These are phyloP conservation scores for Isotomurus palustris DNA, from an alignment of 2,888 invertebrate genomes.

Conservation along the genomic window DNA sequence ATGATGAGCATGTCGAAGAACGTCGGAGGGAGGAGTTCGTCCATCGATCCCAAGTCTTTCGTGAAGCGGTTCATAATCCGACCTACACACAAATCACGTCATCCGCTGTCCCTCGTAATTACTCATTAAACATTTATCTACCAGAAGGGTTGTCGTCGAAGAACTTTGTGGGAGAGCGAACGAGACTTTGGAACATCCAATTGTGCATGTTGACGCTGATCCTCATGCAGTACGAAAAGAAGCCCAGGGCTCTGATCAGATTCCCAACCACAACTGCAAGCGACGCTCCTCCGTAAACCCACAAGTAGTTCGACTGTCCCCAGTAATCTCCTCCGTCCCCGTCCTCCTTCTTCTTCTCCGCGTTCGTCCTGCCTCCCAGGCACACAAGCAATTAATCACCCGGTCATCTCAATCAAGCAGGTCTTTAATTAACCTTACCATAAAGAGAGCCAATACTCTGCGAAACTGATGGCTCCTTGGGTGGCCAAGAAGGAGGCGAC, in stretches of 20 bases:
- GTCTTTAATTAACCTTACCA: slow-evolving; percentile 56
- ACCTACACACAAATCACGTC: slow-evolving; percentile 50
- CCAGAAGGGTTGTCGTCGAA: slow-evolving; percentile 38
- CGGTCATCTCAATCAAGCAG: not conserved
- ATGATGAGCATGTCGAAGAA: slow-evolving; percentile 58
- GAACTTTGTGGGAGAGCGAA: slow-evolving; percentile 29
- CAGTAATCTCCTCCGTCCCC: slow-evolving; percentile 1
- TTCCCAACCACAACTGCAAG: slow-evolving; percentile 8
- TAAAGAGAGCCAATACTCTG: slow-evolving; percentile 69
- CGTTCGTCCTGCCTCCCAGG: slow-evolving; percentile 28
- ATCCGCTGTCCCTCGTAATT: too few relatives aligned
- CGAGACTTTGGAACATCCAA: slow-evolving; percentile 27
- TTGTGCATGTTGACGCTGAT: slow-evolving; percentile 33
- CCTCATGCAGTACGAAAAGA: slow-evolving; percentile 24
- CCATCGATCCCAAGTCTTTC: slow-evolving; percentile 69
- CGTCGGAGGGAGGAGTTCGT: slow-evolving; percentile 64
- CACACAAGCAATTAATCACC: too few relatives aligned
- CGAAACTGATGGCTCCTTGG: slow-evolving; percentile 61
- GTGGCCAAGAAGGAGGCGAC: slow-evolving; percentile 57
- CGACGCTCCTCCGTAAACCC: slow-evolving; percentile 15
- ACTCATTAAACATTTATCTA: not conserved
- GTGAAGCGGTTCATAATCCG: slow-evolving; percentile 79
- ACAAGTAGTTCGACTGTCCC: slow-evolving; percentile 7
- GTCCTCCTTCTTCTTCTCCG: slow-evolving; percentile 12
- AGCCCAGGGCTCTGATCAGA: slow-evolving; percentile 15